A percentile compares a stretch with the other conserved stretches of the same genome.
phyloP scores from a whole-genome alignment of 1,140 invertebrate genomes.

The Zaprionus inermis region DNA sequence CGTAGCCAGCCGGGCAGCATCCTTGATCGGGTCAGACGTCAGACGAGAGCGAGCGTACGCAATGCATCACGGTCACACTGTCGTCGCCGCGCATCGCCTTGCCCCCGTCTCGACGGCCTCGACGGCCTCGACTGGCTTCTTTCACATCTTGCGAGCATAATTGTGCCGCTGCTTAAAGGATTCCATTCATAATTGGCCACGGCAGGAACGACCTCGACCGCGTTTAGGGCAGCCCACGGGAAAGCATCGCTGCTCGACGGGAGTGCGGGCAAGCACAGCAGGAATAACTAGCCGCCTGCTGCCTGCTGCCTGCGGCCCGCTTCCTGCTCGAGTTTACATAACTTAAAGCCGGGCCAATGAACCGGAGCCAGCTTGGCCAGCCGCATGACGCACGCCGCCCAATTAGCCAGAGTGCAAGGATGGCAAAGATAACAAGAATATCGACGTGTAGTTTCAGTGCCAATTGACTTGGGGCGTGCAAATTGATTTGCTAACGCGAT shows the following conservation, averaged over 20 bases:
- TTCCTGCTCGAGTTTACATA: too few relatives aligned
- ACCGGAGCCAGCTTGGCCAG: constrained; percentile 7
- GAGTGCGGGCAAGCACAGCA: too few relatives aligned
- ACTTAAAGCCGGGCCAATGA: constrained; percentile 7
- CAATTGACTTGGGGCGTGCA: constrained; percentile 2
- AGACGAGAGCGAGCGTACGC: constrained; percentile 31
- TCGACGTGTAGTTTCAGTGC: neutral
- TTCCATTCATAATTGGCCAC: constrained; percentile 75
- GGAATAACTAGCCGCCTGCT: neutral
- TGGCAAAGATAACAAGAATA: neutral
- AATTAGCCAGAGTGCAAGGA: constrained; percentile 41
- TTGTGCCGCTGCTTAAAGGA: constrained; percentile 45
- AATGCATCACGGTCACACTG: constrained; percentile 4
- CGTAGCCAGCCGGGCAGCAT: constrained; percentile 57
- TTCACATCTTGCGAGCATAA: constrained; percentile 3
- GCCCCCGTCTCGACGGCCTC: neutral
- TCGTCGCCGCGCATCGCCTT: too few relatives aligned
- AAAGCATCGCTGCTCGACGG: too few relatives aligned
- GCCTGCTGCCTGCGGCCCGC: neutral
- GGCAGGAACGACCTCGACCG: constrained; percentile 56
- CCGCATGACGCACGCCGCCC: constrained; percentile 27
- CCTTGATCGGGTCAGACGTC: constrained; percentile 66
- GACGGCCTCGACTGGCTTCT: neutral
- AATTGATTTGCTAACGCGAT: constrained; percentile 63
- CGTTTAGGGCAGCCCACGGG: constrained; percentile 51